Evolutionary conservation across 2,797 vertebrate genomes (phyloP).

Genomic region (Austrolebias charrua): DNA sequence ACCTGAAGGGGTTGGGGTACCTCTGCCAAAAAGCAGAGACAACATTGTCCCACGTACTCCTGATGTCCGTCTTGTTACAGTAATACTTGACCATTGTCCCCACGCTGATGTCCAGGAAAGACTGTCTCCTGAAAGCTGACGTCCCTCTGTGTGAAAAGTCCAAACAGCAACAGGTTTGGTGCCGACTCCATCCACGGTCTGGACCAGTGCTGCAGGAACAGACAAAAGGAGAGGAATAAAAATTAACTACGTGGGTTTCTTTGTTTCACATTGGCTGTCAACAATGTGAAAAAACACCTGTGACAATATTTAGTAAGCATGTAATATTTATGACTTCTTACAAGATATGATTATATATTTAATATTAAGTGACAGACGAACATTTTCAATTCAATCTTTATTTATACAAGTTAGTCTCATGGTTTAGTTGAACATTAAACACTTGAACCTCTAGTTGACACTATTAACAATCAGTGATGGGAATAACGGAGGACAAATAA

Average conservation of each 20-base stretch:
- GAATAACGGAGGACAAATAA: too few relatives aligned
- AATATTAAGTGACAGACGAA: background rate
- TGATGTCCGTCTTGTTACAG: conserved; percentile 69
- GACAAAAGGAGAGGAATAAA: background rate
- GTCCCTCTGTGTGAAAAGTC: conserved; percentile 19
- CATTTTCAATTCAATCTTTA: too few relatives aligned
- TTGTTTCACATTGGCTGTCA: too few relatives aligned
- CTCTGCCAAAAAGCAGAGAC: conserved; percentile 82
- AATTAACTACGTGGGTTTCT: too few relatives aligned
- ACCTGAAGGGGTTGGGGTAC: conserved; percentile 84
- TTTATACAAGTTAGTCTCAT: too few relatives aligned
- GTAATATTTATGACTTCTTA: too few relatives aligned
- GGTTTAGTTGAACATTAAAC: too few relatives aligned
- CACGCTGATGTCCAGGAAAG: conserved; percentile 16
- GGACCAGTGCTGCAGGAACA: conserved; percentile 30
- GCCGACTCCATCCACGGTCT: conserved; percentile 71
- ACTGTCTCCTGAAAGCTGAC: conserved; percentile 32
- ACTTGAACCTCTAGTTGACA: too few relatives aligned
- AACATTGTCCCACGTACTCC: conserved; percentile 78
- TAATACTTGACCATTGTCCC: conserved; percentile 81
- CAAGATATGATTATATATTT: too few relatives aligned
- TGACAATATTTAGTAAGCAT: too few relatives aligned
- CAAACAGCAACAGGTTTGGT: conserved; percentile 23
- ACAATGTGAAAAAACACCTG: too few relatives aligned
- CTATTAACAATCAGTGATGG: too few relatives aligned